These are phyloP conservation scores for Osmerus eperlanus DNA, from an alignment of 2,113 vertebrate genomes.

Conservation along the genomic window DNA sequence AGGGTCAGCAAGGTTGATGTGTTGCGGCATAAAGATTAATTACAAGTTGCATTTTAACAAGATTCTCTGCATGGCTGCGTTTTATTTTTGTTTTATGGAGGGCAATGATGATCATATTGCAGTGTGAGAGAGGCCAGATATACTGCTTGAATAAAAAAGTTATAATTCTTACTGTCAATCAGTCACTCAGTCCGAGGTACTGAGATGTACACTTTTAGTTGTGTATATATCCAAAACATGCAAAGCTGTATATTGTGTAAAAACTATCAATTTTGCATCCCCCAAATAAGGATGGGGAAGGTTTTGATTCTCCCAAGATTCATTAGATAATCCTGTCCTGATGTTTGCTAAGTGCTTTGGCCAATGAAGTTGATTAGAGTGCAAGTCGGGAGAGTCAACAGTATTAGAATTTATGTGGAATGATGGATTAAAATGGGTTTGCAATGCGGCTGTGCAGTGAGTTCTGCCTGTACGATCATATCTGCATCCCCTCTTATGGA, in stretches of 20 bases:
- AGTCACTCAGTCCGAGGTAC: conserved; percentile 28
- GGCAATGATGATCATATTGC: background rate
- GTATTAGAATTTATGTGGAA: conserved; percentile 24
- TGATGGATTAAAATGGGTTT: conserved; percentile 55
- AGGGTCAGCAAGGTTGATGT: conserved; percentile 56
- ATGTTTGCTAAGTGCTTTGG: conserved; percentile 19
- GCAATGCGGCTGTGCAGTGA: conserved; percentile 13
- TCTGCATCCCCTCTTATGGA: conserved; percentile 34
- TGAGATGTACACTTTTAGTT: conserved; percentile 12
- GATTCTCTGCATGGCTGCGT: conserved; percentile 38
- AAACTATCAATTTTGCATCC: conserved; percentile 11
- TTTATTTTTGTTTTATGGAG: conserved; percentile 40
- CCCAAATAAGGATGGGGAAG: conserved; percentile 22
- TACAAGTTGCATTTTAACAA: conserved; percentile 57
- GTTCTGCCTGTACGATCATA: conserved; percentile 25
- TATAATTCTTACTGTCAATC: conserved; percentile 22
- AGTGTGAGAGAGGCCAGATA: conserved; percentile 18
- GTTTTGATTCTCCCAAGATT: conserved; percentile 28
- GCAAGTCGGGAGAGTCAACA: conserved; percentile 26
- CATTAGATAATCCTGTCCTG: conserved; percentile 32
- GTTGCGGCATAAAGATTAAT: conserved; percentile 56
- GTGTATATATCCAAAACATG: conserved; percentile 1
- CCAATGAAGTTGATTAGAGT: conserved; percentile 14
- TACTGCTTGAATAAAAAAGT: conserved; percentile 18
- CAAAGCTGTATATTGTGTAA: background rate